Evolutionary conservation across 2,113 vertebrate species (phyloP).

Genomic region (Poecilia latipinna): DNA sequence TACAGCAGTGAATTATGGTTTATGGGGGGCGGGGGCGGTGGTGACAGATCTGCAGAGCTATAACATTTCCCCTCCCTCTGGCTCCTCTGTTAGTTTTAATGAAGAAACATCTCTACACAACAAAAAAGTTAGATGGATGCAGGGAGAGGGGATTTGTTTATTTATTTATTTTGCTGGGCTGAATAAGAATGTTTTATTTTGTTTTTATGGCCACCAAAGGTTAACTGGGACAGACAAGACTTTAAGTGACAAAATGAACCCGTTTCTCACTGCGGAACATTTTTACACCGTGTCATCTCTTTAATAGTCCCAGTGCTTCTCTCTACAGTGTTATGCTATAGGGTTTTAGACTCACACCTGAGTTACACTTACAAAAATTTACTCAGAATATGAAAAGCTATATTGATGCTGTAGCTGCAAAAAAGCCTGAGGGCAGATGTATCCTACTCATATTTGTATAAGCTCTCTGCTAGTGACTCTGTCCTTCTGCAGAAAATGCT

Average conservation of each 20-base stretch:
- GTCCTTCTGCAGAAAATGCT: conserved; percentile 60
- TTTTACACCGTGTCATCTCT: conserved; percentile 55
- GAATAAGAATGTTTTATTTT: conserved; percentile 26
- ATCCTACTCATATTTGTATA: conserved; percentile 66
- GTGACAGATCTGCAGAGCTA: conserved; percentile 77
- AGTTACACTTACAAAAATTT: conserved; percentile 52
- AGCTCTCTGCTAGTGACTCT: conserved; percentile 59
- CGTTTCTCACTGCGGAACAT: conserved; percentile 51
- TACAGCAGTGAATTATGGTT: conserved; percentile 75
- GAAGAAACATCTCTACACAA: conserved; percentile 71
- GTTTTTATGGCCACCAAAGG: conserved; percentile 31
- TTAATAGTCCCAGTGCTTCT: conserved; percentile 52
- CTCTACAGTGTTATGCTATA: conserved; percentile 50
- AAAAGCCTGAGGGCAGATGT: conserved; percentile 66
- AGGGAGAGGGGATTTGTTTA: conserved; percentile 34
- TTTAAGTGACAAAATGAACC: conserved; percentile 17
- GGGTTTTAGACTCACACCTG: conserved; percentile 47
- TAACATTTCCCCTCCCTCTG: conserved; percentile 72
- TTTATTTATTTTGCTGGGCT: conserved; percentile 53
- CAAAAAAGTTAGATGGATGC: conserved; percentile 46
- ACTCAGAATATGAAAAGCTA: conserved; percentile 61
- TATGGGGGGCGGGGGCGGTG: conserved; percentile 52
- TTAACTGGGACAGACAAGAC: conserved; percentile 29
- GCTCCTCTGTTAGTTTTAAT: conserved; percentile 78
- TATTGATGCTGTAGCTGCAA: conserved; percentile 54